Base-by-base conservation (phyloP, 2,113 vertebrate species). In the Paralichthys olivaceus region DNA sequence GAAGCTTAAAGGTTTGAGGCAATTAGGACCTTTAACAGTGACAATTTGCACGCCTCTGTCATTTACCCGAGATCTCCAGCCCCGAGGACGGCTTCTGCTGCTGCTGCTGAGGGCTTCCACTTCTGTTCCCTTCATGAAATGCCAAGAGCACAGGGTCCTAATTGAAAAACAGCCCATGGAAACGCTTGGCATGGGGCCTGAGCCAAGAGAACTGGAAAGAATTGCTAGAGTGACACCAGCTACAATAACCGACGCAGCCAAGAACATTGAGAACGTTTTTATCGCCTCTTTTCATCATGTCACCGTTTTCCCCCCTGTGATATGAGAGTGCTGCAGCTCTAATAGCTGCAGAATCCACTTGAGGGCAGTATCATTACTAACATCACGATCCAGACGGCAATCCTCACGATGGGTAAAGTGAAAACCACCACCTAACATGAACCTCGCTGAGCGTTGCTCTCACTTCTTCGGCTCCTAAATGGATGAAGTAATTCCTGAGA, bases 31-130 rank as follows among this genome's bases (percentile, higher is more conserved):
- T 87, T 84, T 75, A 79, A 83, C 84, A 12, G 80, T 84, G 83
- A 91, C 89, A 89, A 90, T 92, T 91, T 84, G 84, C 85, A 90
- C 53, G 75, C 61, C 80, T 87, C 85, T 71, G 79, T 88, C 86
- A 82, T 76, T 75, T 64, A 60, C 71, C 63, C 4, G 54, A 72
- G 40, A 75, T 75, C 75, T 65, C 1, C 3, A 13, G 34, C 79
- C 73, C 79, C 0, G 22, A 67, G 76, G 80, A 68, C 62, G 19
- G 49, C 19, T 51, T 20, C 49, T 20, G 49, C 19, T 4, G 51
- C 70, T 32, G 56, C 75, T 49, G 66, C 75, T 20, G 74, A 40
- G 64, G 57, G 53, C 71, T 82, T 71, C 80, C 77, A 81, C 86
- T 75, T 72, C 54, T 61, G 59, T 29, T 87, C 79, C 72, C 77